Evolutionary conservation across 2,888 invertebrate genomes (phyloP).

Genomic region (Ditula angustiorana): DNA sequence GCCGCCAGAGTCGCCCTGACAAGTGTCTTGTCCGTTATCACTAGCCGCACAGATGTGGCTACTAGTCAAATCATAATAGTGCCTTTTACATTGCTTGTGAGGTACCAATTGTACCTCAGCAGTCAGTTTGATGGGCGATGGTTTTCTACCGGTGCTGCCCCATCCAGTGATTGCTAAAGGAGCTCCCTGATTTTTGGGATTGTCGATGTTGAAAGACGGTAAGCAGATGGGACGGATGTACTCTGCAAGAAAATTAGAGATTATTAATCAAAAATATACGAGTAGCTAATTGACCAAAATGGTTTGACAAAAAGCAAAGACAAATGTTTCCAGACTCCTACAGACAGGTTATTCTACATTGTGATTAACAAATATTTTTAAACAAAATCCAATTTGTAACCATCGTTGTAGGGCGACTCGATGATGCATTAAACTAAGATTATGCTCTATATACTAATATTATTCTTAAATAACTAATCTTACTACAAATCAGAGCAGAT

Average conservation of each 20-base stretch:
- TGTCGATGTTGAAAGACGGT: slow-evolving; percentile 23
- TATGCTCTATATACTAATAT: too few relatives aligned
- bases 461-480: too few relatives aligned
- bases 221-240: slow-evolving; percentile 16
- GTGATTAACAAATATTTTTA: too few relatives aligned
- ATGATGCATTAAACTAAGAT: too few relatives aligned
- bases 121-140: slow-evolving; percentile 18
- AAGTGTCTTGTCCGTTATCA: slow-evolving; percentile 13
- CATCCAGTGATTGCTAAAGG: slow-evolving; percentile 18
- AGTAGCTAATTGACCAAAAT: neutral
- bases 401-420: too few relatives aligned
- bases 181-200: slow-evolving; percentile 9
- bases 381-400: too few relatives aligned
- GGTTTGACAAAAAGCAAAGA: neutral
- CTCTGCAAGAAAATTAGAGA: slow-evolving; percentile 1
- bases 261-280: neutral
- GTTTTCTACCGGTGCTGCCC: slow-evolving; percentile 6
- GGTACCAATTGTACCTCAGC: slow-evolving; percentile 15
- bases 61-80: neutral
- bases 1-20: slow-evolving; percentile 26
- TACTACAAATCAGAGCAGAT: too few relatives aligned
- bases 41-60: slow-evolving; percentile 15
- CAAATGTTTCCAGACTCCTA: neutral
- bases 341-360: too few relatives aligned
- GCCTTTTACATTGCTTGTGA: neutral